phyloP scores from a whole-genome alignment of 92 coral and sea anemone species.

The Virgularia gustaviana region DNA sequence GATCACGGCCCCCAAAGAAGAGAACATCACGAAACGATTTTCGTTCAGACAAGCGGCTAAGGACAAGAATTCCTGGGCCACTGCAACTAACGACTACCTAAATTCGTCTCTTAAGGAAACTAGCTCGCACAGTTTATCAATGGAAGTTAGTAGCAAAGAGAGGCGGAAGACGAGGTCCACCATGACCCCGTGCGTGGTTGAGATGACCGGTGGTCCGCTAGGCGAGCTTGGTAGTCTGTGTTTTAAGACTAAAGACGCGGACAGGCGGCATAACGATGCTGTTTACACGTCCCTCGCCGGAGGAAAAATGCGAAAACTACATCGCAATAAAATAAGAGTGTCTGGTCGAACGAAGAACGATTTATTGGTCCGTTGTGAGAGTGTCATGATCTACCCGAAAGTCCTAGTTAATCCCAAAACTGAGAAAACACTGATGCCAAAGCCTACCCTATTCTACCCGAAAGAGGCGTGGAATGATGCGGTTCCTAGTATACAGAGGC shows the following conservation, averaged over 20 bases:
- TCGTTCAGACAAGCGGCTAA: background rate
- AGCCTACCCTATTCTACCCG: background rate
- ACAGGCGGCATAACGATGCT: background rate
- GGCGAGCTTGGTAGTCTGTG: constrained; percentile 29
- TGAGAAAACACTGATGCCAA: background rate
- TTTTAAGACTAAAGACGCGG: background rate
- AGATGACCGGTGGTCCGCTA: background rate
- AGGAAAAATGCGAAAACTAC: background rate
- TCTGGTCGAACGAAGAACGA: background rate
- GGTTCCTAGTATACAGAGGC: background rate
- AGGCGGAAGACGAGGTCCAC: background rate
- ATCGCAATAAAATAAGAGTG: background rate
- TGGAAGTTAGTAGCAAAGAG: no score
- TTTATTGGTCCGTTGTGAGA: constrained; percentile 23
- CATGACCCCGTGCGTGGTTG: constrained; percentile 1
- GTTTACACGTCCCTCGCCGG: constrained; percentile 3
- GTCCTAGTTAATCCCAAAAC: background rate
- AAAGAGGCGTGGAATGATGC: constrained; percentile 25
- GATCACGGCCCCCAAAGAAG: background rate
- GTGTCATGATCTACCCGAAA: constrained; percentile 31
- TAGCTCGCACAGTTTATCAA: no score
- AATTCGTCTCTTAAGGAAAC: background rate
- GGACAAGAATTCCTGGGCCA: background rate
- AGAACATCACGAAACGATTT: background rate
- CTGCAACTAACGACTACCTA: background rate